A percentile compares a stretch with the other conserved stretches of the same genome.
Conservation (phyloP, 2,797 vertebrate genomes). For the Clarias laeviceps region DNA sequence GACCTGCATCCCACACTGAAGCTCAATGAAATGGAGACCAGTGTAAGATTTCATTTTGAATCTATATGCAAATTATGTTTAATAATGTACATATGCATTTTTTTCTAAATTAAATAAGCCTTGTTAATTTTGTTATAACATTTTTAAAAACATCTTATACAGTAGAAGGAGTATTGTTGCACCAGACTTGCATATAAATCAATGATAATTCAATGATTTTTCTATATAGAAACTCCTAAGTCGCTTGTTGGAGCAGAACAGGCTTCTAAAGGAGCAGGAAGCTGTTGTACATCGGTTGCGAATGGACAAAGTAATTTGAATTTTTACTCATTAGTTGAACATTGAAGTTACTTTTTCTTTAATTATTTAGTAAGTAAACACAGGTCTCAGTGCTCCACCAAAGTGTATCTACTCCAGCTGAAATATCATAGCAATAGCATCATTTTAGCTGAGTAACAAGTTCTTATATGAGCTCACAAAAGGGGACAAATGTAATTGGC, state of each 20-base stretch:
- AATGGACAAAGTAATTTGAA: conserved; percentile 85
- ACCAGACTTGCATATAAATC: conserved; percentile 13
- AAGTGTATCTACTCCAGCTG: no score
- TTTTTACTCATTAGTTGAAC: neutral
- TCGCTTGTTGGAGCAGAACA: conserved; percentile 90
- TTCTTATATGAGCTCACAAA: no score
- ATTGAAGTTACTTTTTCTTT: no score
- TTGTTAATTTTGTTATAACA: neutral
- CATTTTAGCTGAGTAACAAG: no score
- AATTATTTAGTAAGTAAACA: no score
- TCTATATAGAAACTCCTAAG: conserved; percentile 87
- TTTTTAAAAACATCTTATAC: neutral
- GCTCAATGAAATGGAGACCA: conserved; percentile 92
- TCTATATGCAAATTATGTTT: neutral
- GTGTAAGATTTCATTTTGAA: conserved; percentile 77
- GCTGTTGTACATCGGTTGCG: conserved; percentile 87
- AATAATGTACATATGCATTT: neutral
- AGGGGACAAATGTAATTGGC: no score
- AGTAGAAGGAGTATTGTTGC: neutral
- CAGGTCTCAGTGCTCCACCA: no score
- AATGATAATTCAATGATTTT: neutral
- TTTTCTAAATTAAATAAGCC: neutral
- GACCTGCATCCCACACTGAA: conserved; percentile 87
- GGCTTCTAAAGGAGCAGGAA: conserved; percentile 89
- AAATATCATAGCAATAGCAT: no score